These are phyloP conservation scores for Leptodactylus fuscus DNA, from an alignment of 2,113 vertebrate species.

Conservation along the genomic window DNA sequence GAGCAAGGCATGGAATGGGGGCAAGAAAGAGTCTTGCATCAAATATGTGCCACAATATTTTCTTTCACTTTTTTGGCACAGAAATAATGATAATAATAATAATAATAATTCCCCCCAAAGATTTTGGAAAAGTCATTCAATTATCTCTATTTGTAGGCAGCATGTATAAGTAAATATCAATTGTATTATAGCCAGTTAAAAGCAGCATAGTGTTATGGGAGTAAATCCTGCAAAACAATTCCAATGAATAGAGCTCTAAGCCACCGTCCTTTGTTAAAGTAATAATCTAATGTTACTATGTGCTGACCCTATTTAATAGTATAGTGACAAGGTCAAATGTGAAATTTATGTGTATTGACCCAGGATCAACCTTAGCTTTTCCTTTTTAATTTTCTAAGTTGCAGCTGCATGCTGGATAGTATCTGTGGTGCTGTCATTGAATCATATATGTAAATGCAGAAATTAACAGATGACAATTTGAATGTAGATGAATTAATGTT, in stretches of 20 bases:
- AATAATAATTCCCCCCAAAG: no score
- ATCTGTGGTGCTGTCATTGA: neutral
- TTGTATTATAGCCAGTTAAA: neutral
- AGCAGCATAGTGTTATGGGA: neutral
- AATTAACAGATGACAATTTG: neutral
- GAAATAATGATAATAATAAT: no score
- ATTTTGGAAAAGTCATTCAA: no score
- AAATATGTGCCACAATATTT: no score
- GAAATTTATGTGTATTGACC: conserved; percentile 22
- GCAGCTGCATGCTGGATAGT: conserved; percentile 3
- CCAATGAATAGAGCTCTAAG: neutral
- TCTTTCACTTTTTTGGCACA: no score
- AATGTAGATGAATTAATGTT: conserved; percentile 3
- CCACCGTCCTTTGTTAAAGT: neutral
- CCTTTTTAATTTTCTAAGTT: conserved; percentile 27
- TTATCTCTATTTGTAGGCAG: no score
- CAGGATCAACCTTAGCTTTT: conserved; percentile 2
- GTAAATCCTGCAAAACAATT: neutral
- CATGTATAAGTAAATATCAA: neutral
- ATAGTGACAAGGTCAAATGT: conserved; percentile 41
- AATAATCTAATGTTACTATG: conserved; percentile 15
- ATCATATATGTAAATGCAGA: conserved; percentile 28
- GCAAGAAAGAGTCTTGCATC: no score
- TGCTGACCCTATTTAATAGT: conserved; percentile 13
- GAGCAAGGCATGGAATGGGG: no score